Evolutionary conservation across 2,797 vertebrate species (phyloP).

Genomic region (Picus viridis): DNA sequence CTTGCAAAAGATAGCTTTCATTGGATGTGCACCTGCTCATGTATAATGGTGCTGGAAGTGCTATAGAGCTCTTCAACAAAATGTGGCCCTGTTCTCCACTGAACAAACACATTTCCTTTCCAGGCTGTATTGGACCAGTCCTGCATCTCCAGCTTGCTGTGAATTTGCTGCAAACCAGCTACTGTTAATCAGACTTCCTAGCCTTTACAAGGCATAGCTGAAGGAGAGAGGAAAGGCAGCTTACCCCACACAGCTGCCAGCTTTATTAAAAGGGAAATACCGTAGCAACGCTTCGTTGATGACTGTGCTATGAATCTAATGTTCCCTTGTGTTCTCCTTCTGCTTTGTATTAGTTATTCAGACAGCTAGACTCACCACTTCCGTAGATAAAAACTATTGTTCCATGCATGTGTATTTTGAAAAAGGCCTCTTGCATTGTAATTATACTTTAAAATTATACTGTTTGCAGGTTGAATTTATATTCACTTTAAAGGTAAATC

Average conservation of each 20-base stretch:
- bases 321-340: background rate
- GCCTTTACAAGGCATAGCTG: background rate
- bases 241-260: background rate
- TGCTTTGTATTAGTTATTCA: background rate
- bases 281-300: background rate
- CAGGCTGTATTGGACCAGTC: background rate
- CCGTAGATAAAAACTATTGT: background rate
- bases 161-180: background rate
- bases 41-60: background rate
- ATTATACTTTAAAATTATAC: background rate
- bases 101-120: fast-evolving
- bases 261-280: background rate
- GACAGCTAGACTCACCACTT: background rate
- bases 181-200: background rate
- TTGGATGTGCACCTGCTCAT: background rate
- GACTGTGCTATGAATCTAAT: background rate
- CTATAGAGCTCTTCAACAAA: background rate
- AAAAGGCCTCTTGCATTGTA: background rate
- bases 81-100: background rate
- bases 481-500: background rate
- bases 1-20: background rate
- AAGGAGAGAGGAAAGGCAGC: background rate
- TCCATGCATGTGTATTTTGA: background rate
- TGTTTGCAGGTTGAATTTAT: background rate
- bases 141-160: background rate